Evolutionary conservation across 2,797 vertebrate species (phyloP).

Genomic region (Halcyon smyrnensis): DNA sequence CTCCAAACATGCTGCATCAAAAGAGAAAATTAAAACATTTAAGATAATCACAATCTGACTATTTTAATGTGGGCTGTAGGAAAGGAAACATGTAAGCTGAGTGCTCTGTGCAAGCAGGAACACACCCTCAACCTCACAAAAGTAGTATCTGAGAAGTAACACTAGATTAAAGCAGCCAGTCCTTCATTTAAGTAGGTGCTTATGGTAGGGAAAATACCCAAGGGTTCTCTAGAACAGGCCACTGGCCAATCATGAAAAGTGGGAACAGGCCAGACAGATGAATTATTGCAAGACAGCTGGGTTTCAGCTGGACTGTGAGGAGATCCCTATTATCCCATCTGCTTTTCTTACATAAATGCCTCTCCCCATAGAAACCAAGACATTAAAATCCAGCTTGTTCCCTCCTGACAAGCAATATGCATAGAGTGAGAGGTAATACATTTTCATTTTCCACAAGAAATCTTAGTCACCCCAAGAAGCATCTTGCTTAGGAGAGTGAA

Average conservation of each 20-base stretch:
- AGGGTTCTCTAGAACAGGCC: constrained; percentile 19
- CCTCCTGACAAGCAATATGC: constrained; percentile 50
- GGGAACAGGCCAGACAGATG: constrained; percentile 7
- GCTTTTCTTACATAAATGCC: constrained; percentile 44
- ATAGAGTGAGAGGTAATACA: constrained; percentile 50
- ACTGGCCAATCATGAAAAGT: background rate
- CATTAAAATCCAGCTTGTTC: constrained; percentile 5
- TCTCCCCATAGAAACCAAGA: constrained; percentile 41
- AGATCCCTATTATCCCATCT: constrained; percentile 25
- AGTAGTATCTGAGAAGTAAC: constrained; percentile 56
- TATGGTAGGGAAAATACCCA: constrained; percentile 49
- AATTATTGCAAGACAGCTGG: constrained; percentile 37
- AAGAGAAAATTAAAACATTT: constrained; percentile 68
- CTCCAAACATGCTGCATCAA: constrained; percentile 56
- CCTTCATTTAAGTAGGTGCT: constrained; percentile 61
- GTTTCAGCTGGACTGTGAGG: constrained; percentile 7
- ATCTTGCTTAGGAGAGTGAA: background rate
- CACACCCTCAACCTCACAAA: constrained; percentile 41
- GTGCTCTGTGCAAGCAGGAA: constrained; percentile 35
- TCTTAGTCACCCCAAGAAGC: constrained; percentile 42
- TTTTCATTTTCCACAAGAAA: constrained; percentile 60
- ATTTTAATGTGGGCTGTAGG: constrained; percentile 61
- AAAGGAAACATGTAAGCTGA: constrained; percentile 55
- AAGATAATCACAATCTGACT: constrained; percentile 65
- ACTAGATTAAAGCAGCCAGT: constrained; percentile 67